Percentiles rank a stretch among this genome's conserved stretches.
Conservation (phyloP, 2,888 invertebrate species). For the Drosophila colorata region DNA sequence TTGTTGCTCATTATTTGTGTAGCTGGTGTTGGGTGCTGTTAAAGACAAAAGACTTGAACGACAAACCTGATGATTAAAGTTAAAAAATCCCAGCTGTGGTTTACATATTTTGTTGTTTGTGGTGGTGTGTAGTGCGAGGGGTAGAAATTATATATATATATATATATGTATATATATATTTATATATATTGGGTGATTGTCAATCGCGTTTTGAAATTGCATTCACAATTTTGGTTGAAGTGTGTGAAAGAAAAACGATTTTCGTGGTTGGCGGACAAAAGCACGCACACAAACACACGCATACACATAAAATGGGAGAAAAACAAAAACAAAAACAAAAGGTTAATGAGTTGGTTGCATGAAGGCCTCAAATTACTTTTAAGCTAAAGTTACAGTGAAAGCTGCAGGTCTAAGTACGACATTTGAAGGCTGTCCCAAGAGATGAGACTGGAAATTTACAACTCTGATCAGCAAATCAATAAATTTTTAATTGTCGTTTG, state of each 20-base stretch:
- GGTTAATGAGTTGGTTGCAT: constrained; percentile 55
- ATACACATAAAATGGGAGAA: constrained; percentile 32
- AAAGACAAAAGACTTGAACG: constrained; percentile 84
- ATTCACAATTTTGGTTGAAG: constrained; percentile 35
- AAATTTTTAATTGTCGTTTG: not conserved
- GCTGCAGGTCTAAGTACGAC: constrained; percentile 22
- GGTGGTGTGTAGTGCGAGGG: constrained; percentile 31
- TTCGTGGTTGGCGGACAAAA: constrained; percentile 28
- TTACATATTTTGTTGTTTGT: constrained; percentile 49
- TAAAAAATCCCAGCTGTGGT: constrained; percentile 84
- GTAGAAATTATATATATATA: constrained; percentile 29
- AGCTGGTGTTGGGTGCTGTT: constrained; percentile 45
- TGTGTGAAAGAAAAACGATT: constrained; percentile 39
- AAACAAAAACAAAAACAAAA: constrained; percentile 29
- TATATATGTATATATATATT: constrained; percentile 14
- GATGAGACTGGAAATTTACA: constrained; percentile 8
- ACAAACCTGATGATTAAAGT: constrained; percentile 85
- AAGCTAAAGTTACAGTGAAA: constrained; percentile 43
- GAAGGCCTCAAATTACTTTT: constrained; percentile 30
- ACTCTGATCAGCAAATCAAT: constrained; percentile 4
- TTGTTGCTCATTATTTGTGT: constrained; percentile 34
- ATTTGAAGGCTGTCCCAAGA: constrained; percentile 15
- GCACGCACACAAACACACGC: constrained; percentile 25
- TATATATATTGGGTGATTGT: constrained; percentile 34
- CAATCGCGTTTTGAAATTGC: constrained; percentile 34